Base-by-base conservation (phyloP, 2,888 invertebrate species). In the Philereme transversata region DNA sequence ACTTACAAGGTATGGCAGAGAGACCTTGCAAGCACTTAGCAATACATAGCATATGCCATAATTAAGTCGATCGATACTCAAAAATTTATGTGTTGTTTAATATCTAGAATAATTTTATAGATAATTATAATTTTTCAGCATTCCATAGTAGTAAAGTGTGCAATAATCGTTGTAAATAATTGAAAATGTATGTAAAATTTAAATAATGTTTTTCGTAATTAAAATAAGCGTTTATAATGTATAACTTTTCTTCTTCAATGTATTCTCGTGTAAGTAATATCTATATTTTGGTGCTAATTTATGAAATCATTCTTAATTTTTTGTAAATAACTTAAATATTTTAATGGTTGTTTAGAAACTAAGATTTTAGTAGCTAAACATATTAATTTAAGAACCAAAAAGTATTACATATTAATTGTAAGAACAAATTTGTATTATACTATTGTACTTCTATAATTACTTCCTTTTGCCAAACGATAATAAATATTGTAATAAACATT, bases 381-480 rank as follows among this genome's bases (percentile, higher is more conserved):
- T 76, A 76, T 76, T 68, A 60, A 64, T 53, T 56, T 87, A 88
- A 83, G 85, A 87, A 88, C 90, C 90, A 90, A 91, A 91, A 90
- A 90, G 90, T 90, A 90, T 91, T 90, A 88, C 82, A 76, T 77
- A 74, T 72, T 77, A 76, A 76, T 67, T 70, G 65, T 76, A 74
- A 76, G 68, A 70, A 72, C 73, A 75, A 77, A 80, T 73, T 76
- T 79, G 79, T 84, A 79, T 68, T 76, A 74, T 81, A 78, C 10
- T 65, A 64, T 50, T 62, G 62, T 65, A 64, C 43, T 68, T 61
- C 64, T 63, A 62, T 63, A 72, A 74, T 78, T 77, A 83, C 87
- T 87, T 88, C 88, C 78, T 88, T 88, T 90, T 91, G 90, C 90
- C 90, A 91, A 90, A 91, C 88, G 74, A 84, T 87, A 84, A 75